These are phyloP conservation scores for Gonocerus acuteangulatus DNA, from an alignment of 2,888 invertebrate genomes.

Conservation along the genomic window DNA sequence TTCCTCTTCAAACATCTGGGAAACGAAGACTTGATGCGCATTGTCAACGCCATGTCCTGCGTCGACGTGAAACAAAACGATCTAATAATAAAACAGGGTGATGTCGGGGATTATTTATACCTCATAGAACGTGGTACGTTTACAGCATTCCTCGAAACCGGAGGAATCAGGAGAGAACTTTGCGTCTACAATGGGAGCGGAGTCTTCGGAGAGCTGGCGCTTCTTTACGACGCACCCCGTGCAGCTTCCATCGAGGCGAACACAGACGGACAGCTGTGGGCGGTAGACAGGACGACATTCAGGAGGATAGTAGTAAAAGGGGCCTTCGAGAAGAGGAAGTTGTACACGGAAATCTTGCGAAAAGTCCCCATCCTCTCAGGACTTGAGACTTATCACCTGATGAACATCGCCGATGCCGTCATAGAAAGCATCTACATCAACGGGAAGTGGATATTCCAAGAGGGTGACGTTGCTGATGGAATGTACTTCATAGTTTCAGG, in stretches of 20 bases:
- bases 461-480: slow-evolving; percentile 88
- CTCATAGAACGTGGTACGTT: slow-evolving; percentile 78
- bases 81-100: slow-evolving; percentile 87
- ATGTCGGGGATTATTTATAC: slow-evolving; percentile 98
- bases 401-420: slow-evolving; percentile 93
- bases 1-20: slow-evolving; percentile 90
- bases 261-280: slow-evolving; percentile 86
- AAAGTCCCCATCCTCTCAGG: slow-evolving; percentile 92
- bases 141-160: slow-evolving; percentile 58
- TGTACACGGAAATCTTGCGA: slow-evolving; percentile 89
- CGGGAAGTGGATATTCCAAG: slow-evolving; percentile 80
- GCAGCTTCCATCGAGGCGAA: slow-evolving; percentile 86
- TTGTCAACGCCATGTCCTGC: slow-evolving; percentile 97
- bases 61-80: slow-evolving; percentile 75
- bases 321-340: slow-evolving; percentile 94
- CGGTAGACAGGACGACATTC: slow-evolving; percentile 94
- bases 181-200: slow-evolving; percentile 82
- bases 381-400: slow-evolving; percentile 88
- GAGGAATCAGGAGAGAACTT: slow-evolving; percentile 53
- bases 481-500: slow-evolving; percentile 98
- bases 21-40: slow-evolving; percentile 63
- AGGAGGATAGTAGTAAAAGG: slow-evolving; percentile 90
- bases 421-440: slow-evolving; percentile 66
- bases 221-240: slow-evolving; percentile 95
- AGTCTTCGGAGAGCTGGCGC: slow-evolving; percentile 91